Percentiles rank a stretch among this genome's conserved stretches.
phyloP scores from a whole-genome alignment of 2,888 invertebrate genomes.

The Campoplex capitator region DNA sequence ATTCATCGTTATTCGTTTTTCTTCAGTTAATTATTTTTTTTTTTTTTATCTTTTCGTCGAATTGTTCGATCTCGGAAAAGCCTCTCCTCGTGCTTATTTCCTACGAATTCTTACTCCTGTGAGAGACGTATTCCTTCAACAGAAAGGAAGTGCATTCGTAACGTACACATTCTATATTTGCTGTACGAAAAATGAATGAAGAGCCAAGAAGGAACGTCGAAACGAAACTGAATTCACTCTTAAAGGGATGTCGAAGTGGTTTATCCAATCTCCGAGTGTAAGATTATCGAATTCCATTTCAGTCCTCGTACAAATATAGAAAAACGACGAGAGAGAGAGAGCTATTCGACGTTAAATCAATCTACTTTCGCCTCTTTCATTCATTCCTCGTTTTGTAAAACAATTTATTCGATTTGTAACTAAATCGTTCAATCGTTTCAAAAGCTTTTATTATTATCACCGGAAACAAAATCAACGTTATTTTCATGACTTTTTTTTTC shows the following conservation, averaged over 20 bases:
- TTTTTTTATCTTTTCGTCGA: conserved; percentile 7
- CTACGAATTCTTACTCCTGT: neutral
- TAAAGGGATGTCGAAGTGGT: conserved; percentile 18
- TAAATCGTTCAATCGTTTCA: too few species aligned
- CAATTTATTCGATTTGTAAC: neutral
- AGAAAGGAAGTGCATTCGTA: neutral
- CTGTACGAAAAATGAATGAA: neutral
- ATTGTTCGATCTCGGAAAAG: conserved; percentile 14
- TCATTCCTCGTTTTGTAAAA: neutral
- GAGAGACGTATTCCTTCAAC: conserved; percentile 24
- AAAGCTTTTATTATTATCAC: neutral
- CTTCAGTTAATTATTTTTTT: neutral
- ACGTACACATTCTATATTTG: neutral
- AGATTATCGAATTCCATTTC: conserved; percentile 34
- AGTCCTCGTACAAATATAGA: neutral
- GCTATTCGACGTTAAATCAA: neutral
- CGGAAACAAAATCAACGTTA: neutral
- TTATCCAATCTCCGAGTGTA: conserved; percentile 36
- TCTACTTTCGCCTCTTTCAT: neutral
- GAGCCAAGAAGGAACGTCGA: conserved; percentile 3
- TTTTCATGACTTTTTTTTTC: neutral
- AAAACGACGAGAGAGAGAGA: neutral
- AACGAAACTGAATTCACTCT: conserved; percentile 21
- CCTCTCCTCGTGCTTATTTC: conserved; percentile 6
- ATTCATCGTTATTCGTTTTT: conserved; percentile 40